phyloP scores from a whole-genome alignment of 2,888 invertebrate genomes.

The Papilio elwesi region DNA sequence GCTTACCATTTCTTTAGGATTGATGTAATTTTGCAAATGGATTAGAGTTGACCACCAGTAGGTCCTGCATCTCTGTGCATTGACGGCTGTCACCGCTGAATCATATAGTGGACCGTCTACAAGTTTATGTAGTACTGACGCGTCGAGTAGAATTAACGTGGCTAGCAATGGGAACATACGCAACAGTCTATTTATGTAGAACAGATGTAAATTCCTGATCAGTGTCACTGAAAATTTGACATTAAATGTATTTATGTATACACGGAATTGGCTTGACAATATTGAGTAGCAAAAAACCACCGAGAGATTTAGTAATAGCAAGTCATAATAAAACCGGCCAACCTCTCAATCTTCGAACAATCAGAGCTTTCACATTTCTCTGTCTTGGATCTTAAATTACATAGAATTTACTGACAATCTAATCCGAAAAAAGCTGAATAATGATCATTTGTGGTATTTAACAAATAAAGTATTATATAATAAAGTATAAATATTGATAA shows the following conservation, averaged over 20 bases:
- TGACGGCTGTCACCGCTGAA: slow-evolving; percentile 30
- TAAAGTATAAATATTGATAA: too few species aligned
- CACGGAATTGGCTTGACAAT: too few species aligned
- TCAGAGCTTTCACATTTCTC: too few species aligned
- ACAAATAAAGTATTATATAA: too few species aligned
- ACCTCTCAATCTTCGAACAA: too few species aligned
- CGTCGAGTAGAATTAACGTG: slow-evolving; percentile 56
- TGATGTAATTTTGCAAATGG: slow-evolving; percentile 53
- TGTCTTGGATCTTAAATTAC: too few species aligned
- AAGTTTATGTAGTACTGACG: slow-evolving; percentile 56
- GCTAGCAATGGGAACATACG: slow-evolving; percentile 65
- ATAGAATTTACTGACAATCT: too few species aligned
- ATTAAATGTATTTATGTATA: background rate
- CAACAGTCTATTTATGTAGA: slow-evolving; percentile 65
- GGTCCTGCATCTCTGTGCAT: slow-evolving; percentile 56
- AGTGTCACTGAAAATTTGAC: slow-evolving; percentile 56
- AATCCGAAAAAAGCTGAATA: too few species aligned
- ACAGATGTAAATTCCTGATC: slow-evolving; percentile 60
- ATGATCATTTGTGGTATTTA: too few species aligned
- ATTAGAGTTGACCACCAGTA: slow-evolving; percentile 63
- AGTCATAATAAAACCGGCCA: too few species aligned
- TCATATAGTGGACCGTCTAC: slow-evolving; percentile 57
- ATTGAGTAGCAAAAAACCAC: too few species aligned
- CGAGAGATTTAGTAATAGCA: too few species aligned
- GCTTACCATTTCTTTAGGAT: slow-evolving; percentile 39